Evolutionary conservation across 2,113 vertebrate genomes (phyloP).

Genomic region (Geococcyx californianus): DNA sequence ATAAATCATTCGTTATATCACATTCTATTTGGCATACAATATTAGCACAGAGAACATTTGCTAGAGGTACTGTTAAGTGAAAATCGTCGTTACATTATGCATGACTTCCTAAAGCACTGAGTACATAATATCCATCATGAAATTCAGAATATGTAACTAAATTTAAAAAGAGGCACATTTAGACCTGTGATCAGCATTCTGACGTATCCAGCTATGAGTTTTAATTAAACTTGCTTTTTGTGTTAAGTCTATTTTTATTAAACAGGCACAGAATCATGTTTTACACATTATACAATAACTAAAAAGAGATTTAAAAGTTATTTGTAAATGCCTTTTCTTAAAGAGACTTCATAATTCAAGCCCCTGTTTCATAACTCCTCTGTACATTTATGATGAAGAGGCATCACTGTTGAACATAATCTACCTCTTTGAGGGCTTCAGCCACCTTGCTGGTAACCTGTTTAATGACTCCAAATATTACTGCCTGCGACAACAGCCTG

Average conservation of each 20-base stretch:
- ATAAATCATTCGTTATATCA: constrained; percentile 31
- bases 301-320: neutral
- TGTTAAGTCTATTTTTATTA: constrained; percentile 44
- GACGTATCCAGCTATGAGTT: constrained; percentile 27
- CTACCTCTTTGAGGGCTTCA: neutral
- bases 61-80: constrained; percentile 49
- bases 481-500: neutral
- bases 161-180: constrained; percentile 14
- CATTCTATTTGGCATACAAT: neutral
- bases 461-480: neutral
- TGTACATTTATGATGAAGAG: neutral
- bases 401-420: neutral
- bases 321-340: neutral
- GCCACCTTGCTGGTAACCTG: neutral
- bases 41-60: constrained; percentile 40
- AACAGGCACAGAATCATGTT: neutral
- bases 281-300: neutral
- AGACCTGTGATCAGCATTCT: constrained; percentile 13
- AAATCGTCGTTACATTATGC: constrained; percentile 52
- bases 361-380: neutral
- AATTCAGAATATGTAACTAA: constrained; percentile 50
- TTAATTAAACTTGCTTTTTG: constrained; percentile 53
- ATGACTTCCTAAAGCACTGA: constrained; percentile 45
- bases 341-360: neutral
- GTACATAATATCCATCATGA: constrained; percentile 48